Percentiles rank a stretch among this genome's conserved stretches.
These are phyloP conservation scores for Oostethus manadensis DNA, from an alignment of 2,113 vertebrate species.

Conservation along the genomic window DNA sequence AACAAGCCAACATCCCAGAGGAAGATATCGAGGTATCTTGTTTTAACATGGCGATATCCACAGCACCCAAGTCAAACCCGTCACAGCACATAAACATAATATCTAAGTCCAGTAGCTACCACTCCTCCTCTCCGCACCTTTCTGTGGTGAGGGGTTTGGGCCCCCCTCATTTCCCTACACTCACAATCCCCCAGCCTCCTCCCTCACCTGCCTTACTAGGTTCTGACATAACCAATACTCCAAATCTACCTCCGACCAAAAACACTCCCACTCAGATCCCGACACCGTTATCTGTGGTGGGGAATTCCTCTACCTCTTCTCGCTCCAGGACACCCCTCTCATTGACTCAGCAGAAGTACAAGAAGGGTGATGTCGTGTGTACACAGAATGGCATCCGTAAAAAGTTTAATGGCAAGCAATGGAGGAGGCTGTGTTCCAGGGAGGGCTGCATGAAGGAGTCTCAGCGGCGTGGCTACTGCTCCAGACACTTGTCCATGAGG, in stretches of 20 bases:
- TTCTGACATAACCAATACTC: conserved; percentile 45
- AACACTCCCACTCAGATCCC: conserved; percentile 59
- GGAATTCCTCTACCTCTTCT: conserved; percentile 67
- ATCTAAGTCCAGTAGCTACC: conserved; percentile 62
- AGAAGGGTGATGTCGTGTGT: conserved; percentile 89
- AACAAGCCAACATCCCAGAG: conserved; percentile 62
- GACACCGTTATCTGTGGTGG: conserved; percentile 53
- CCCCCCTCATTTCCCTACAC: conserved; percentile 42
- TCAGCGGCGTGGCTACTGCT: conserved; percentile 87
- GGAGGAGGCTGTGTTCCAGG: conserved; percentile 87
- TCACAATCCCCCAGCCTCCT: conserved; percentile 48
- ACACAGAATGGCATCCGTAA: conserved; percentile 89
- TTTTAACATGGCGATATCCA: conserved; percentile 60
- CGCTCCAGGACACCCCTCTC: conserved; percentile 83
- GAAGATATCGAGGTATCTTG: conserved; percentile 71
- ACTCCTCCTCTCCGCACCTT: conserved; percentile 54
- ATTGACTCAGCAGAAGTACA: conserved; percentile 85
- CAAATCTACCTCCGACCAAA: conserved; percentile 62
- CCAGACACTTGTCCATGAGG: conserved; percentile 87
- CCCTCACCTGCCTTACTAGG: conserved; percentile 39
- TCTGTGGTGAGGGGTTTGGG: conserved; percentile 57
- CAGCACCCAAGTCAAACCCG: conserved; percentile 31
- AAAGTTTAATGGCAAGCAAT: conserved; percentile 93
- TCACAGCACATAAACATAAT: conserved; percentile 61
- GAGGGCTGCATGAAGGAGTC: conserved; percentile 93